A percentile compares a stretch with the other conserved stretches of the same genome.
Conservation (phyloP, 2,888 invertebrate species). For the Microdon myrmicae region DNA sequence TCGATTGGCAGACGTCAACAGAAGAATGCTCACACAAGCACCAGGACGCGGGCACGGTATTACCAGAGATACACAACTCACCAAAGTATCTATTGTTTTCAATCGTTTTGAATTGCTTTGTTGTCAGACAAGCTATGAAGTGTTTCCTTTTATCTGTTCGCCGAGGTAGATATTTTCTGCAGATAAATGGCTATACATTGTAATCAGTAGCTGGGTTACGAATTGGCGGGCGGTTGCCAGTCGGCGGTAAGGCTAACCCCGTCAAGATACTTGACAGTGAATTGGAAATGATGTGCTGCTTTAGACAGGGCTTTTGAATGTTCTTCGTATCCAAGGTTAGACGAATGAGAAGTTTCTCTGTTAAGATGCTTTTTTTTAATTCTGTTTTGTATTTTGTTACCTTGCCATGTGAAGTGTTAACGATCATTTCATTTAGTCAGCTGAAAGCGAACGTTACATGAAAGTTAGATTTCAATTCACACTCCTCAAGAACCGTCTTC, state of each 20-base stretch:
- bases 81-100: slow-evolving; percentile 23
- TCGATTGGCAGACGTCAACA: slow-evolving; percentile 8
- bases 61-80: slow-evolving; percentile 1
- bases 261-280: slow-evolving; percentile 37
- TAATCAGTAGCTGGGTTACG: slow-evolving; percentile 46
- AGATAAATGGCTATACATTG: slow-evolving; percentile 35
- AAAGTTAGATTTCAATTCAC: too few species aligned
- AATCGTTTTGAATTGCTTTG: slow-evolving; percentile 4
- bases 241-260: not conserved
- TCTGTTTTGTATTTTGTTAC: not conserved
- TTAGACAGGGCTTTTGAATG: slow-evolving; percentile 27
- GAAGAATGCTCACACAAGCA: not conserved
- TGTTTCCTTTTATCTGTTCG: slow-evolving; percentile 19
- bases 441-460: slow-evolving; percentile 30
- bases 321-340: slow-evolving; percentile 33
- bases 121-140: slow-evolving; percentile 11
- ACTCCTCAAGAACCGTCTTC: too few species aligned
- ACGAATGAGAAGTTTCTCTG: not conserved
- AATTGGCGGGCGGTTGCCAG: slow-evolving; percentile 32
- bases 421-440: slow-evolving; percentile 1
- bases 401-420: slow-evolving; percentile 7
- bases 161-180: slow-evolving; percentile 23
- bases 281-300: slow-evolving; percentile 42
- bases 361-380: slow-evolving; percentile 1
- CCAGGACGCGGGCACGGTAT: too few species aligned